Evolutionary conservation across 2,888 invertebrate genomes (phyloP), one percentile per base, ranked within the genome.

Genomic region (Fabriciana adippe): DNA sequence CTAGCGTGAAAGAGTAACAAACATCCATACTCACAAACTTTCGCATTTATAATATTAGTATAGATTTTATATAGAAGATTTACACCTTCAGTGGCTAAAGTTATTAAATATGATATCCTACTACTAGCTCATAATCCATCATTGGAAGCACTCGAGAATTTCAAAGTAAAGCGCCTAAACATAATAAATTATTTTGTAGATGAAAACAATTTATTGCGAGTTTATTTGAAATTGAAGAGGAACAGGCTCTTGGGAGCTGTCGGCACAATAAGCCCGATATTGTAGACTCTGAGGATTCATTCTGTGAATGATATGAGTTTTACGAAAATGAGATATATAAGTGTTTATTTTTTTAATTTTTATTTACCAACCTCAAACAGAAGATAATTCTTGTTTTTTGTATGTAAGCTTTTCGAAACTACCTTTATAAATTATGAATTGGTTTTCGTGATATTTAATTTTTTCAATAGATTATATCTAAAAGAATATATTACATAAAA

Each of bases 121-220:
- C 11, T 61, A 50, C 31, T 61, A 51, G 31, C 50, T 53, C 61
- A 61, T 53, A 61, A 61, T 61, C 61, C 51, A 61, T 61, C 61
- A 61, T 51, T 51, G 6, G 50, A 51, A 41, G 41, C 51, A 35
- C 53, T 61, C 35, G 41, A 53, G 41, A 35, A 61, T 50, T 53
- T 61, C 61, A 51, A 50, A 61, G 51, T 61, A 53, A 61, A 51
- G 51, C 35, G 41, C 41, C 41, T 53, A 50, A 50, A 51, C 21
- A 53, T 68, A 64, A 59, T 60, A 60, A 64, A 64, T 68, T 31
- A 59, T 63, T 48, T 59, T 48, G 48, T 48, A 55, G 55, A 18
- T 50, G 60, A 60, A 68, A 68, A 64, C 68, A 68, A 68, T 68
- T 68, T 68, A 59, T 64, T 51, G 64, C 45, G 53, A 55, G 55